Base-by-base conservation (phyloP, 2,113 vertebrate genomes). In the Paedocypris sp. region DNA sequence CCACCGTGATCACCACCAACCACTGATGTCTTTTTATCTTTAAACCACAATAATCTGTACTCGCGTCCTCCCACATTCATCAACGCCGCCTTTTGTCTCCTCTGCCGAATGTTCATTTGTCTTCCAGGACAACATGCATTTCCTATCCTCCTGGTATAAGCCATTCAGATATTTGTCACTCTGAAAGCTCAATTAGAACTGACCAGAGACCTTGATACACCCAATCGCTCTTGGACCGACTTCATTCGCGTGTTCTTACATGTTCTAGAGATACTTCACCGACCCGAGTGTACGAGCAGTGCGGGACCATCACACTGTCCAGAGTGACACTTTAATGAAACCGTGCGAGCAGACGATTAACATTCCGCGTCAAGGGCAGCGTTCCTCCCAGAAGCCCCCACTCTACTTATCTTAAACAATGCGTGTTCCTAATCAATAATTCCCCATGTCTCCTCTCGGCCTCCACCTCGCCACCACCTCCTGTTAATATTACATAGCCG, bases 401-500 rank as follows among this genome's bases (percentile, higher is more conserved):
- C 4, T 10, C 16, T 15, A 15, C 16, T 9, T 22, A 7, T 18
- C 11, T 22, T 33, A 15, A 13, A 51, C 28, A 51, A 19, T 33
- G 25, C 3, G 6, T 28, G 43, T 23, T 47, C 6, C 25, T 28
- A 48, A 69, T 60, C 48, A 64, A 16, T 60, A 54, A 26, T 22
- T 33, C 33, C 51, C 3, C 16, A 33, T 50, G 38, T 20, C 43
- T 43, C 52, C 33, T 42, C 54, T 20, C 51, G 12, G 11, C 28
- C 15, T 3, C 25, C 36, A 16, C 13, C 9, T 25, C 3, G 4
- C 29, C 35, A 19, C 13, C n/a, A 3, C n/a, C 23, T 28, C 16
- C n/a, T 38, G 73, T 82, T 74, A 80, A 81, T 80, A 76, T 75
- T 82, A 68, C 39, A 79, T 75, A 70, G 38, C 59, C 3, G 60